Evolutionary conservation across 2,888 invertebrate species (phyloP).

Genomic region (Drosophila hawaiiensis): DNA sequence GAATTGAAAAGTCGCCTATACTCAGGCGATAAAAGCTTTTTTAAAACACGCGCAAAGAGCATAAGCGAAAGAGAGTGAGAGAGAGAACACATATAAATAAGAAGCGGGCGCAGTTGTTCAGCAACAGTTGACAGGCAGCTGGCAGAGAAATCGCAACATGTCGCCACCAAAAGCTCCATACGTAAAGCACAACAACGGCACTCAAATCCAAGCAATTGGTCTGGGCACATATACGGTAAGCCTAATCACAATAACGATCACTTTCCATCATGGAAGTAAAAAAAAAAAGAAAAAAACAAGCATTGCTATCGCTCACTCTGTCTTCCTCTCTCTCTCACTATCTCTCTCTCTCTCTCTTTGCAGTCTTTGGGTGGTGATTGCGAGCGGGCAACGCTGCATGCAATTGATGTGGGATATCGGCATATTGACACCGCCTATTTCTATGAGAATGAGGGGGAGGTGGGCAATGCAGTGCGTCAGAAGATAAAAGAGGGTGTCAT

Average conservation of each 20-base stretch:
- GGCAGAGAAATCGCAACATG: slow-evolving; percentile 46
- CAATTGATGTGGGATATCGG: slow-evolving; percentile 87
- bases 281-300: neutral
- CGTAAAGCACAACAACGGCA: slow-evolving; percentile 82
- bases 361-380: slow-evolving; percentile 83
- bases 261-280: neutral
- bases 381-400: slow-evolving; percentile 83
- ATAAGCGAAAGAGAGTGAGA: neutral
- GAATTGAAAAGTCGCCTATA: neutral
- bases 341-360: neutral
- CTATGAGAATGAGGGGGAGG: slow-evolving; percentile 86
- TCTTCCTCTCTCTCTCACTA: neutral
- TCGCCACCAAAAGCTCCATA: slow-evolving; percentile 59
- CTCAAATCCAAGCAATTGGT: slow-evolving; percentile 81
- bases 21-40: neutral
- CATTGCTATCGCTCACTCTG: slow-evolving; percentile 2
- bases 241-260: slow-evolving; percentile 6
- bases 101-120: slow-evolving; percentile 9
- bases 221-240: slow-evolving; percentile 84
- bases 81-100: slow-evolving; percentile 31
- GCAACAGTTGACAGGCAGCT: slow-evolving; percentile 57
- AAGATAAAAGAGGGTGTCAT: slow-evolving; percentile 85
- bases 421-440: slow-evolving; percentile 87
- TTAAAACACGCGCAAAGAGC: slow-evolving; percentile 18
- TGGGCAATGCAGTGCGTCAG: slow-evolving; percentile 84